Evolutionary conservation across 2,888 invertebrate genomes (phyloP).

Genomic region (Masnerella sp.): DNA sequence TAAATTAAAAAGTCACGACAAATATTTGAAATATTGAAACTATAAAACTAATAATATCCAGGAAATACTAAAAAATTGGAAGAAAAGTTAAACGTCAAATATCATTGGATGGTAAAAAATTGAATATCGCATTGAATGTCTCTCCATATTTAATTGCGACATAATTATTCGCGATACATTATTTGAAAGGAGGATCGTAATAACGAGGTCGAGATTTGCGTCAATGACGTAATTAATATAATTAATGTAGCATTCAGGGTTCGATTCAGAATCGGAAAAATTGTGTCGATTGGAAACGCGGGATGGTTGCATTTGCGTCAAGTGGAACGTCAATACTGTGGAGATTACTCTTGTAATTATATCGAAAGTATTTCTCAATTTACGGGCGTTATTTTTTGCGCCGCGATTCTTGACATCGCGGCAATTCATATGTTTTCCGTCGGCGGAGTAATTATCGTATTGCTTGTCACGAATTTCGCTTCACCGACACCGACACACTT

Average conservation of each 20-base stretch:
- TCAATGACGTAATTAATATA: constrained; percentile 19
- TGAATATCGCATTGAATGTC: no score
- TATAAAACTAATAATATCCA: no score
- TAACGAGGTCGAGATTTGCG: no score
- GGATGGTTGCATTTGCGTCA: not conserved
- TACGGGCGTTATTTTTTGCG: not conserved
- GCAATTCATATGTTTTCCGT: not conserved
- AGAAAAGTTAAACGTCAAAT: no score
- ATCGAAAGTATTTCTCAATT: constrained; percentile 23
- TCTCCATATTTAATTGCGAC: no score
- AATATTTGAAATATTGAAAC: no score
- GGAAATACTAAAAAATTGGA: no score
- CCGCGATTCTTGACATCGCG: constrained; percentile 3
- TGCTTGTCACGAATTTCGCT: constrained; percentile 7
- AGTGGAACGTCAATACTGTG: constrained; percentile 14
- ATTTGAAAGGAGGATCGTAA: no score
- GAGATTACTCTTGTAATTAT: constrained; percentile 22
- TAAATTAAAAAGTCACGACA: no score
- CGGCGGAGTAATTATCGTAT: constrained; percentile 8
- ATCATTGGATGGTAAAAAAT: no score
- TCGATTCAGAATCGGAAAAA: constrained; percentile 20
- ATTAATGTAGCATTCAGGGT: constrained; percentile 20
- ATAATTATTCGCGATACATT: no score
- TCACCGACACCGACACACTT: not conserved
- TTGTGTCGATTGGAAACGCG: constrained; percentile 7